phyloP scores from a whole-genome alignment of 2,797 vertebrate genomes.

The Poecilia velifera region DNA sequence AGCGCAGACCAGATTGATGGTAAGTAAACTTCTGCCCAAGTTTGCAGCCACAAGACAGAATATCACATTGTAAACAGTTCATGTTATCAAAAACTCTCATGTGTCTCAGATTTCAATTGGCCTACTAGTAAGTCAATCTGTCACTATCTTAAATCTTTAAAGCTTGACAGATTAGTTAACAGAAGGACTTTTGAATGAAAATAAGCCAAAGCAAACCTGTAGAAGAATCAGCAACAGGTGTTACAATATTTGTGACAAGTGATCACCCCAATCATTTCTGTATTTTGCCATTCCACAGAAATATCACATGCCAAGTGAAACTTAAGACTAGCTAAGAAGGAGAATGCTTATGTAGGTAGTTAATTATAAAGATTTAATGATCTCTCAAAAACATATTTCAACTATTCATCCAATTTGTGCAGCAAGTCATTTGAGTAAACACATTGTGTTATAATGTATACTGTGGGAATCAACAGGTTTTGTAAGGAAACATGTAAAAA shows the following conservation, averaged over 20 bases:
- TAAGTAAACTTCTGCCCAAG: slow-evolving; percentile 53
- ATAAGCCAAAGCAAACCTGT: not conserved
- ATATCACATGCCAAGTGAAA: slow-evolving; percentile 15
- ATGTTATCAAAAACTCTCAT: not conserved
- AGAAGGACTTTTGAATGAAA: not conserved
- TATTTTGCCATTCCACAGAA: slow-evolving; percentile 25
- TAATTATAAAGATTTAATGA: slow-evolving; percentile 2
- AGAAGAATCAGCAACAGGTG: not conserved
- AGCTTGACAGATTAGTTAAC: not conserved
- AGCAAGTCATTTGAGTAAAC: not conserved
- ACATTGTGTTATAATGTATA: not conserved
- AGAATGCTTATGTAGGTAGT: not conserved
- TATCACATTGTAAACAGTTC: not conserved
- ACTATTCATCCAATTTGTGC: not conserved
- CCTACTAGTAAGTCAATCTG: not conserved
- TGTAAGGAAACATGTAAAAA: not conserved
- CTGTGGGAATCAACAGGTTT: not conserved
- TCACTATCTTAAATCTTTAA: not conserved
- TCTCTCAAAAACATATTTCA: not conserved
- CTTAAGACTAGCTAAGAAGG: not conserved
- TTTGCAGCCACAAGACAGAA: slow-evolving; percentile 9
- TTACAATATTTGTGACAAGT: slow-evolving; percentile 7
- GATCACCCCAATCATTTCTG: slow-evolving; percentile 14
- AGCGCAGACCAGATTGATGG: slow-evolving; percentile 81
- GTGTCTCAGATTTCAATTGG: not conserved